Evolutionary conservation across 2,888 invertebrate genomes (phyloP), one percentile per base, ranked within the genome.

Genomic region (Megalurothrips usitatus): DNA sequence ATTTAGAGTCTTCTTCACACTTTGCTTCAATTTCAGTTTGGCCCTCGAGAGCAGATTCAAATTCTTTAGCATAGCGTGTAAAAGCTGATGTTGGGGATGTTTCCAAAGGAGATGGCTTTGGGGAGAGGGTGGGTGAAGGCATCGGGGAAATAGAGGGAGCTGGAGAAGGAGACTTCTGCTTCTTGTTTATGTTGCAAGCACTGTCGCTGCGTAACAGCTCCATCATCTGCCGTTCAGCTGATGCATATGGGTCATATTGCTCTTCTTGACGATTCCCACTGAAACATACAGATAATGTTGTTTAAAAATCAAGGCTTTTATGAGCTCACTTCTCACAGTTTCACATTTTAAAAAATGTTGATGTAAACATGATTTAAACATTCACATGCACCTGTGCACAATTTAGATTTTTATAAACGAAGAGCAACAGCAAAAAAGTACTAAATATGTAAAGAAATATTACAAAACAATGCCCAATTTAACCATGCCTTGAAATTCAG

Each of bases 191-290:
- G 28, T 80, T 80, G 19, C 68, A 63, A 49, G 58, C 43, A 81
- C 91, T 91, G 84, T 92, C 92, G 82, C 92, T 91, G 80, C 92
- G 92, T 88, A 94, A 91, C 58, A 95, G 90, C 86, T 95, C 94
- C 88, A 93, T 92, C 89, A 95, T 91, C 88, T 95, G 95, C 83
- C 92, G 92, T 88, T 94, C 94, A 79, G 95, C 95, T 84, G 92
- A 91, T 84, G 91, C 88, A 87, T 94, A 94, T 80, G 95, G 95
- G 87, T 95, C 93, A 87, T 94, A 94, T 85, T 87, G 89, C 85
- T 90, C 90, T 43, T 68, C 68, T 23, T 68, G 68, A 6, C 23
- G 26, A 23, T 23, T 68, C 11, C 68, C 68, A 68, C 68, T 68
- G 68, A 11, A 68, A 68, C 68, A 68, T 2, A 43, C 3, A 43